Base-by-base conservation (phyloP, 2,888 invertebrate species). In the Dryobotodes eremita region DNA sequence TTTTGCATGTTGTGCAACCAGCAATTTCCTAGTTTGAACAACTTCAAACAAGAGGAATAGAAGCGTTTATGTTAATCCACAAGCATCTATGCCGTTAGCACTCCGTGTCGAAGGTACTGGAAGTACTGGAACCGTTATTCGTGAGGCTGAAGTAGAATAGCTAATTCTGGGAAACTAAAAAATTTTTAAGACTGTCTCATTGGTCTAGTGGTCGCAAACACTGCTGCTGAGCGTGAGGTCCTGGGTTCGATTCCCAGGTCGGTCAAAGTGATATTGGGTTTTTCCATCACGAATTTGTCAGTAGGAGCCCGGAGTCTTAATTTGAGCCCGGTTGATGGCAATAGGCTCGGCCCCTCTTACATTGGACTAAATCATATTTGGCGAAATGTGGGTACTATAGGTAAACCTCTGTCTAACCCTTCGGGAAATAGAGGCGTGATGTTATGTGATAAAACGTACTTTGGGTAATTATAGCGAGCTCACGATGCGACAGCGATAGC, bases 21-120 rank as follows among this genome's bases (percentile, higher is more conserved):
- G 82, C 86, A 89, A 90, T 90, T 90, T 91, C 88, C 88, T 89
- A 85, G 84, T 85, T 85, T 79, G 64, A 86, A 83, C 80, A 79
- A 77, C 81, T 50, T 77, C 84, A 87, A 87, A 91, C 89, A 86
- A 89, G 87, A 88, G 86, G 89, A 83, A 88, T 77, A 90, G 83
- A 88, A 87, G 86, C 89, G 84, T 89, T 92, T 92, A 92, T 91
- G 93, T 88, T 92, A 93, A 92, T 92, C 89, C 89, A 83, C 86
- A 79, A 88, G 55, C 74, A 71, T 78, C 86, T 71, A 85, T 86
- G 80, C 83, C 88, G 88, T 83, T 83, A 88, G 76, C 76, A 74
- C 83, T 77, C 78, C 59, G 82, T 65, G 80, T 77, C 81, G 80
- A 83, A 77, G 82, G 82, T 80, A 64, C 59, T 62, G 76, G 86